Conservation (phyloP, 2,113 vertebrate species). For the Cinclus cinclus region DNA sequence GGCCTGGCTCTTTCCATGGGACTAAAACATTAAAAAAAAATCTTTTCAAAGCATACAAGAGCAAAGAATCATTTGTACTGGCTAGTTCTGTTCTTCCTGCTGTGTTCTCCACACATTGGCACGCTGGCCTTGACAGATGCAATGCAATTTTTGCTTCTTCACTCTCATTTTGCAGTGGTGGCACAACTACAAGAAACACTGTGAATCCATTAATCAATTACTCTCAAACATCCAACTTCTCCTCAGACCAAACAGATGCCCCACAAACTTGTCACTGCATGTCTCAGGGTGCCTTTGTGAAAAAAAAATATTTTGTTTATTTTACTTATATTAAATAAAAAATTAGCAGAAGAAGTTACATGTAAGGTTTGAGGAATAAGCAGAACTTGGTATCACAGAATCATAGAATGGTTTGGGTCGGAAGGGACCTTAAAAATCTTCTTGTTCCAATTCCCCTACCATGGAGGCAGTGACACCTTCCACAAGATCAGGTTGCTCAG, state of each 20-base stretch:
- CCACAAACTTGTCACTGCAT: background rate
- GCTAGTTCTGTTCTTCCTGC: background rate
- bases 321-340: background rate
- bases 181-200: background rate
- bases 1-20: background rate
- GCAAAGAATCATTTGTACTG: background rate
- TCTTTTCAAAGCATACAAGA: background rate
- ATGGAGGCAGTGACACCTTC: background rate
- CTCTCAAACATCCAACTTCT: background rate
- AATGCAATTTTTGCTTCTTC: background rate
- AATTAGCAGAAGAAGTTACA: background rate
- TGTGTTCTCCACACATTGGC: background rate
- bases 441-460: background rate
- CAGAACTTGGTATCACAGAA: background rate
- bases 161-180: background rate
- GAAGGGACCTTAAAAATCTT: background rate
- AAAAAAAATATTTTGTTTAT: background rate
- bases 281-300: background rate
- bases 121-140: background rate
- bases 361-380: background rate
- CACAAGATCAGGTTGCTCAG: background rate
- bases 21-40: background rate
- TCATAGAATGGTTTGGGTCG: background rate
- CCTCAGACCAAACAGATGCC: background rate
- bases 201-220: background rate